Evolutionary conservation across 2,797 vertebrate genomes (phyloP), one percentile per base, ranked within the genome.

Genomic region (Poeciliopsis gracilis): DNA sequence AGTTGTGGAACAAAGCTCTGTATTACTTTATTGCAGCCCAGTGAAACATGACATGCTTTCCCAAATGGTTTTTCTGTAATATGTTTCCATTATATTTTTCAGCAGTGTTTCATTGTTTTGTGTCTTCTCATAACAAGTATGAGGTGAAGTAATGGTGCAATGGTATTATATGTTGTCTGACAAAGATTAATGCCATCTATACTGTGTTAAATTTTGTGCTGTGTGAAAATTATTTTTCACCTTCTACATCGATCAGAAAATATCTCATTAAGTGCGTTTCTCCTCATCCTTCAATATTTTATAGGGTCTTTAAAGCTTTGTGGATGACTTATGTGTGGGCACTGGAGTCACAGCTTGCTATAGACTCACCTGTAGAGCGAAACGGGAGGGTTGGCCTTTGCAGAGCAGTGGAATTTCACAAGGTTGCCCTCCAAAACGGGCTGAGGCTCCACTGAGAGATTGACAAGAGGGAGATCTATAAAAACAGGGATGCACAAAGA

Each of bases 341-440:
- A 47, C 1, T 12, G 1, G 0, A 55, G 51, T 38, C 33, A 33
- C 43, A 5, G 77, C 1, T 33, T 73, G 69, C 72, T 57, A 67
- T 85, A 61, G 66, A 82, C 94, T 96, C 91, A 99, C 98, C 98
- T 97, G 96, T 98, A 99, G 85, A 97, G 96, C 15, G 96, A 97
- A 87, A 99, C 98, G 0, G 97, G 97, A 0, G 98, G 98, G 88
- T 99, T 99, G 91, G 98, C 98, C 93, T 99, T 99, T 77, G 98
- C 98, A 0, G 98, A 97, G 92, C 98, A 99, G 91, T 98, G 97
- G 91, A 99, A 99, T 72, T 97, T 98, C 87, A 99, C 97, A 0
- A 96, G 93, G 83, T 98, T 98, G 71, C 98, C 98, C 88, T 99
- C 98, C 72, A 99, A 93, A 77, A 99, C 96, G 0, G 98, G 97